These are phyloP conservation scores for Acrobasis repandana DNA, from an alignment of 2,888 invertebrate species.

Conservation along the genomic window DNA sequence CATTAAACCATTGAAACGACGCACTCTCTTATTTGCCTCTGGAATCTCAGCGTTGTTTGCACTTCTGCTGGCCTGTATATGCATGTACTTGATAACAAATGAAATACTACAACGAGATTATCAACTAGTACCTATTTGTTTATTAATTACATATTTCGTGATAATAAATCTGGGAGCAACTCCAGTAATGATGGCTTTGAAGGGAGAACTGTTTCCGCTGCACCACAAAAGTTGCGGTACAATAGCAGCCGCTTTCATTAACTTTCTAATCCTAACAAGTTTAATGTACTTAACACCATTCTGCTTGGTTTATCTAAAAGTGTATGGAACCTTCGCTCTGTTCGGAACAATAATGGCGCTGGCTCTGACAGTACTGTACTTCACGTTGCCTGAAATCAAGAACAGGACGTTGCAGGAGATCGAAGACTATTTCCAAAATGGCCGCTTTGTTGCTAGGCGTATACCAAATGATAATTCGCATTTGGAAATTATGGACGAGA, in stretches of 20 bases:
- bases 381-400: conserved; percentile 7
- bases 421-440: not conserved
- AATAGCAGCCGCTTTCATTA: conserved; percentile 36
- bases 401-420: conserved; percentile 9
- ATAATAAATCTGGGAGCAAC: conserved; percentile 43
- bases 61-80: conserved; percentile 35
- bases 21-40: conserved; percentile 45
- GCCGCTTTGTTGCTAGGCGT: not conserved
- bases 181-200: conserved; percentile 39
- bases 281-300: conserved; percentile 34
- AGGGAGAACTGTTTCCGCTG: conserved; percentile 48
- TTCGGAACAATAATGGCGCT: conserved; percentile 35
- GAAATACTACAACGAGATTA: conserved; percentile 32
- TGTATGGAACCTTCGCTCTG: conserved; percentile 47
- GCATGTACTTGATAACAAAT: conserved; percentile 33
- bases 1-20: conserved; percentile 35
- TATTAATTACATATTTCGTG: conserved; percentile 42
- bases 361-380: not conserved
- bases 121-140: conserved; percentile 35
- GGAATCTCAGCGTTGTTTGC: conserved; percentile 38
- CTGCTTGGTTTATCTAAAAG: conserved; percentile 37
- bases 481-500: not conserved
- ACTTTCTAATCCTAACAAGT: conserved; percentile 31
- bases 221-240: conserved; percentile 40
- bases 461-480: not conserved